phyloP scores from a whole-genome alignment of 1,140 invertebrate species.

The Doryteuthis pealeii region DNA sequence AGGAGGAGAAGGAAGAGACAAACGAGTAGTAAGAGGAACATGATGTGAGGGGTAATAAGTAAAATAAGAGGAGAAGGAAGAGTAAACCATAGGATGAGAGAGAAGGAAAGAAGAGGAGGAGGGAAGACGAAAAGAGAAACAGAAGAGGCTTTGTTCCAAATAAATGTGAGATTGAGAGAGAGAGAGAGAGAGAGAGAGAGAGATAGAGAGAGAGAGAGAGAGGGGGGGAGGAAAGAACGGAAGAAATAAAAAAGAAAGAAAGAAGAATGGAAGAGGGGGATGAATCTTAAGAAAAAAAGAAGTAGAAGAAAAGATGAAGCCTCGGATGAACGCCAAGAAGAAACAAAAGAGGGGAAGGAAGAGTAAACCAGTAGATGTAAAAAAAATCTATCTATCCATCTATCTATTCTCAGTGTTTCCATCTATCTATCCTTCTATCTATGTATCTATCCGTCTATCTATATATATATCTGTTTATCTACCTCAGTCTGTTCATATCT shows the following conservation, averaged over 20 bases:
- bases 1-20: too few species aligned
- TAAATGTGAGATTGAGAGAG: neutral
- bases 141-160: neutral
- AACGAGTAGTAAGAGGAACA: neutral
- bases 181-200: neutral
- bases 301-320: too few species aligned
- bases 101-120: neutral
- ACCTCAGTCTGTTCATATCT: too few species aligned
- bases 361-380: too few species aligned
- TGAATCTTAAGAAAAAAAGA: neutral
- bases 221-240: neutral
- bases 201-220: neutral
- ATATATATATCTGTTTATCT: too few species aligned
- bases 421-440: too few species aligned
- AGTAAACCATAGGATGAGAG: neutral
- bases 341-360: too few species aligned
- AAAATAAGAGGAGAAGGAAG: neutral
- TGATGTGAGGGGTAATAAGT: neutral
- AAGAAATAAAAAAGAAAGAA: neutral
- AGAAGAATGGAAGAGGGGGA: neutral
- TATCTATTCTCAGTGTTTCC: too few species aligned
- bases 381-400: too few species aligned
- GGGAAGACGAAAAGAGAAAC: neutral
- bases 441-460: too few species aligned
- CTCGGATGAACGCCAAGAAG: too few species aligned